phyloP scores from a whole-genome alignment of 1,140 invertebrate species.

The Hirudo medicinalis region DNA sequence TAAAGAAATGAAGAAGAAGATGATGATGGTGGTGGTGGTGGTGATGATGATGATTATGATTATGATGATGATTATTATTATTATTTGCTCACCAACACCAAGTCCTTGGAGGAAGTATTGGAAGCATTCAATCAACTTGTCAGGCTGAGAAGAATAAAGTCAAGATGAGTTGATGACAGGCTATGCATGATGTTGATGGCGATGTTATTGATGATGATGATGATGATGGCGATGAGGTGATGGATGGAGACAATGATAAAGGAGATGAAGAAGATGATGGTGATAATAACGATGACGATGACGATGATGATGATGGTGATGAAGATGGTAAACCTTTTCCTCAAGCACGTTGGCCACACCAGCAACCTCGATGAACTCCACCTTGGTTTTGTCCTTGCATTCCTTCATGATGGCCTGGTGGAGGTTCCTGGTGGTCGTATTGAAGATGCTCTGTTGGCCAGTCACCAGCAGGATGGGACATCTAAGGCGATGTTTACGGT shows the following conservation, averaged over 20 bases:
- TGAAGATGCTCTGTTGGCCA: slow-evolving; percentile 66
- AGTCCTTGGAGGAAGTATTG: slow-evolving; percentile 67
- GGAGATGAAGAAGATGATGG: too few species aligned
- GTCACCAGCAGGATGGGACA: slow-evolving; percentile 55
- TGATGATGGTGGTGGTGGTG: too few species aligned
- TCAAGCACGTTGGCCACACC: slow-evolving; percentile 39
- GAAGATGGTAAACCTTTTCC: slow-evolving; percentile 29
- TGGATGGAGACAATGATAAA: too few species aligned
- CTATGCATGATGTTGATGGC: too few species aligned
- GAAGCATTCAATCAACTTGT: slow-evolving; percentile 64
- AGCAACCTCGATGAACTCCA: slow-evolving; percentile 35
- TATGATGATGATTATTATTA: too few species aligned
- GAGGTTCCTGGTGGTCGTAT: slow-evolving; percentile 34
- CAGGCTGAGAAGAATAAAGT: slow-evolving; percentile 48
- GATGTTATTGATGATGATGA: too few species aligned
- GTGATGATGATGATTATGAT: too few species aligned
- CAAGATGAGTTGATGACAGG: too few species aligned
- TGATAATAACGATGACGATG: too few species aligned
- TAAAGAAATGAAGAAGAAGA: too few species aligned
- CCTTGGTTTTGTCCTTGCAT: slow-evolving; percentile 31
- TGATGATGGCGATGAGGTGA: too few species aligned
- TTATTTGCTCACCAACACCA: slow-evolving; percentile 46
- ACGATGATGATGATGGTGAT: too few species aligned
- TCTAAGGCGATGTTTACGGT: slow-evolving; percentile 22
- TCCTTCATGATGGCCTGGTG: slow-evolving; percentile 31